Base-by-base conservation (phyloP, 2,113 vertebrate genomes). In the Corydoras maculifer region DNA sequence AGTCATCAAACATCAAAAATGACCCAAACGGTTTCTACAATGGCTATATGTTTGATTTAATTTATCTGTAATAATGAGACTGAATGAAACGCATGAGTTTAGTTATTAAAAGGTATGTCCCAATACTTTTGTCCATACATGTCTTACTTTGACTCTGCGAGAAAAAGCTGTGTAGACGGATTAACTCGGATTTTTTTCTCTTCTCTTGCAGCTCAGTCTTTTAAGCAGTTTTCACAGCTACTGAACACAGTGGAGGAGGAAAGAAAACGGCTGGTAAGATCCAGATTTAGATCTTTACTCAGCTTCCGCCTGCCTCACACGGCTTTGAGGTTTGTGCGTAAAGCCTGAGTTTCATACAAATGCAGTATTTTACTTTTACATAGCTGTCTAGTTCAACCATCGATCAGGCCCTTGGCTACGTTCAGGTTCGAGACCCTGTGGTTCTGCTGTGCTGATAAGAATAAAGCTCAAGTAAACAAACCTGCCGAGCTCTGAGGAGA, bases 211-310 rank as follows among this genome's bases (percentile, higher is more conserved):
- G 95, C 94, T 64, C 95, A 96, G 78, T 98, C 94, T 8, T 87
- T 99, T 81, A 98, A 99, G 84, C 94, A 99, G 81, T 98, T 98
- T 84, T 93, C 95, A 71, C 91, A 96, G 72, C 91, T 99, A 53
- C 83, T 98, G 55, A 95, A 90, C 81, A 94, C 94, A 0, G 92
- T 99, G 61, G 95, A 98, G 86, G 96, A 99, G 72, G 95, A 98
- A 80, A 91, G 96, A 73, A 89, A 92, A 65, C 90, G 95, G 72
- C 80, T 98, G 91, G 96, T 99, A 87, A 92, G 94, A 69, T 72
- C 30, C 3, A 53, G 51, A 14, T 3, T 58, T 9, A 43, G 57
- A 18, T 65, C 49, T 12, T 53, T 14, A 53, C 9, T 3, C 10
- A 14, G 13, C 9, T 53, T 53, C 13, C 11, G 51, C 13, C 5